Conservation (phyloP, 2,113 vertebrate genomes). For the Natator depressus region DNA sequence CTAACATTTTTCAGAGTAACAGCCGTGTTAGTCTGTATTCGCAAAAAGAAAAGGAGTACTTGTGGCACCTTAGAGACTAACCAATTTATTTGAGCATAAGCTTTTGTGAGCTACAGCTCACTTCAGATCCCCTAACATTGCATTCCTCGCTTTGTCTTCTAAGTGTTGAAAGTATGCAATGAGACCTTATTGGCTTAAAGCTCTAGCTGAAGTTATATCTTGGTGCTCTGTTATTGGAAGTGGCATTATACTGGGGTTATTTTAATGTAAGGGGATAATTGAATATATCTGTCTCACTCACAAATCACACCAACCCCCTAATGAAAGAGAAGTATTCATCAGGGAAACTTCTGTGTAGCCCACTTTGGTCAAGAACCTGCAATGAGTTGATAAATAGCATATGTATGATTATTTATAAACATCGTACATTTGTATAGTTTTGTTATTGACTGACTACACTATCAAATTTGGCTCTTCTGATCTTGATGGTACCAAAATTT, state of each 20-base stretch:
- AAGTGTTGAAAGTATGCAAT: background rate
- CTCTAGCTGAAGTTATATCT: background rate
- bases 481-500: background rate
- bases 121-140: too few relatives aligned
- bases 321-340: background rate
- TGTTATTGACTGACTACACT: too few relatives aligned
- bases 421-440: too few relatives aligned
- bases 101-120: too few relatives aligned
- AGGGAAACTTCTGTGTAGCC: background rate
- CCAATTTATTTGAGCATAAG: too few relatives aligned
- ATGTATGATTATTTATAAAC: background rate
- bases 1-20: too few relatives aligned
- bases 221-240: background rate
- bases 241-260: background rate
- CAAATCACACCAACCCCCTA: background rate
- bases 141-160: too few relatives aligned
- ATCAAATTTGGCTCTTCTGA: background rate
- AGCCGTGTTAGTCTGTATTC: too few relatives aligned
- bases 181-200: background rate
- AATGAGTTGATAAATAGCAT: background rate
- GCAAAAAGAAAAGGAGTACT: too few relatives aligned
- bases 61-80: too few relatives aligned
- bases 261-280: background rate
- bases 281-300: background rate
- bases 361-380: background rate